Conservation (phyloP, 2,888 invertebrate genomes). For the Eumerus sabulonum region DNA sequence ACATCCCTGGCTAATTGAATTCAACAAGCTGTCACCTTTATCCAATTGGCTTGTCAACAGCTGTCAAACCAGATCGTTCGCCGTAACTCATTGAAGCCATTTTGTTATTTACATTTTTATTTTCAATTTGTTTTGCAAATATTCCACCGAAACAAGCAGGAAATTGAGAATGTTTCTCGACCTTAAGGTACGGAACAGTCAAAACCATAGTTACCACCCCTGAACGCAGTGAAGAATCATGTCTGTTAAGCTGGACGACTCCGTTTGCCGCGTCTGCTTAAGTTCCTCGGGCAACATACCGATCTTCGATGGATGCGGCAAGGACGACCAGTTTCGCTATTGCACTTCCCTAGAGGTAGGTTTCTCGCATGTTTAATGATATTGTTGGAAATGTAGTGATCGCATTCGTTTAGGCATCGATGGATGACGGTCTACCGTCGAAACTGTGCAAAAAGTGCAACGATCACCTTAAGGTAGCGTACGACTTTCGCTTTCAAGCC, state of each 20-base stretch:
- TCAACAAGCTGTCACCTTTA: too few species aligned
- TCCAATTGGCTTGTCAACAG: conserved; percentile 11
- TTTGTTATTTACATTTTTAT: conserved; percentile 64
- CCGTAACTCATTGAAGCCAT: conserved; percentile 49
- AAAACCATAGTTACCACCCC: conserved; percentile 3
- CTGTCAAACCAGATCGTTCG: conserved; percentile 15
- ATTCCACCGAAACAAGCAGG: conserved; percentile 21
- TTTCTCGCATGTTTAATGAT: background rate
- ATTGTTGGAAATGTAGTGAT: too few species aligned
- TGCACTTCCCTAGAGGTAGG: conserved; percentile 63
- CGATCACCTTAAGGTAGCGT: conserved; percentile 64
- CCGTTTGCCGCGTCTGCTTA: conserved; percentile 67
- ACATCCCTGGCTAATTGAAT: background rate
- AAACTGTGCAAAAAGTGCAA: conserved; percentile 66
- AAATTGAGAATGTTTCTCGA: conserved; percentile 3
- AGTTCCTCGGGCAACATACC: conserved; percentile 59
- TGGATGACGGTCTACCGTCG: conserved; percentile 64
- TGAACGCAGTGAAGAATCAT: conserved; percentile 6
- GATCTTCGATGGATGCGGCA: conserved; percentile 68
- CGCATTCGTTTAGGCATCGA: conserved; percentile 26
- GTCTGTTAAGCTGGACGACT: conserved; percentile 60
- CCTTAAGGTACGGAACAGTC: background rate
- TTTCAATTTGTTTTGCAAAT: conserved; percentile 10
- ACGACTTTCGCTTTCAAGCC: conserved; percentile 70
- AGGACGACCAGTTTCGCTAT: conserved; percentile 68